Conservation (phyloP, 2,888 invertebrate species). For the Tuta absoluta region DNA sequence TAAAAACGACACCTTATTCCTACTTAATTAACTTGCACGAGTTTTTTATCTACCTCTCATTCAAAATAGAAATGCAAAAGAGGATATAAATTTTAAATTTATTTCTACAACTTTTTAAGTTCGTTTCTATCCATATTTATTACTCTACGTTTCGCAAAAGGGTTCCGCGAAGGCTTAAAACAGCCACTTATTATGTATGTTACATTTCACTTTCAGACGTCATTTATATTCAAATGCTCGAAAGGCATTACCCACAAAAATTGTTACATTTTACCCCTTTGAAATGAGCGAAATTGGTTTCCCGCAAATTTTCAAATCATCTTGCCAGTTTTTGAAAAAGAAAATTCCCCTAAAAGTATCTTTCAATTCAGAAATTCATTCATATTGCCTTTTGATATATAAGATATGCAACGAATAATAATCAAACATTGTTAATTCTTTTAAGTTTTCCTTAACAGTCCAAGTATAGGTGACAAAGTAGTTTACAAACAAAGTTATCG, state of each 20-base stretch:
- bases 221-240: slow-evolving; percentile 81
- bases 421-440: no score
- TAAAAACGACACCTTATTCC: not conserved
- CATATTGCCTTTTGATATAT: not conserved
- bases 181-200: slow-evolving; percentile 82
- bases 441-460: no score
- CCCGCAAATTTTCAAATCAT: slow-evolving; percentile 29
- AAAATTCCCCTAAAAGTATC: slow-evolving; percentile 23
- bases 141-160: slow-evolving; percentile 75
- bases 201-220: slow-evolving; percentile 82
- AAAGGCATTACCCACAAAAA: slow-evolving; percentile 80
- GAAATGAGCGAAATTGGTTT: slow-evolving; percentile 72
- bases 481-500: no score
- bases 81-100: slow-evolving; percentile 4
- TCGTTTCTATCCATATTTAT: slow-evolving; percentile 17
- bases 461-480: no score
- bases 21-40: no score
- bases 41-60: not conserved
- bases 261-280: slow-evolving; percentile 75
- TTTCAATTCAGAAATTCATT: slow-evolving; percentile 27
- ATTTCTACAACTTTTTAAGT: not conserved
- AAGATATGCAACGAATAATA: not conserved
- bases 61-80: not conserved
- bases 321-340: slow-evolving; percentile 42
- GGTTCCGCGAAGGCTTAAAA: slow-evolving; percentile 79